phyloP scores from a whole-genome alignment of 53 echinoderm and acorn worm species.

The Arbacia lixula region DNA sequence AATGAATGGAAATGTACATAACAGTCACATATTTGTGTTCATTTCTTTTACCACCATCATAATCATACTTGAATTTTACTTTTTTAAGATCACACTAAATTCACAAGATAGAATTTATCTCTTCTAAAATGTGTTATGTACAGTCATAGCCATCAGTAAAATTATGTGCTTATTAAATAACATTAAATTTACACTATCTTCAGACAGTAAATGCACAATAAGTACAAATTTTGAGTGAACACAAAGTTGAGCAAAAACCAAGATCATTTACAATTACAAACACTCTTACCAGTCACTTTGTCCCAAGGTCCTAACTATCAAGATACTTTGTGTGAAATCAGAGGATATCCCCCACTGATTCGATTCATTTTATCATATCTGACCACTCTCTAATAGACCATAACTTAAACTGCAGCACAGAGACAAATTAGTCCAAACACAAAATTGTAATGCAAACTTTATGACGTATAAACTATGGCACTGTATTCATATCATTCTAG shows the following conservation, averaged over 20 bases:
- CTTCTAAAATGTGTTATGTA: slow-evolving; percentile 57
- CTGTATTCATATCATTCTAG: no score
- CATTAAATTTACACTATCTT: slow-evolving; percentile 34
- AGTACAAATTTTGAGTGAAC: slow-evolving; percentile 40
- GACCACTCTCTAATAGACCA: no score
- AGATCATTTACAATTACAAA: no score
- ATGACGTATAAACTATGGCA: no score
- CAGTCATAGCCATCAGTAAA: slow-evolving; percentile 18
- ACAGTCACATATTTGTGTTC: slow-evolving; percentile 33
- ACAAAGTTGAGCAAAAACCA: neutral
- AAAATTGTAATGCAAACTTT: no score
- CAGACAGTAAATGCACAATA: slow-evolving; percentile 31
- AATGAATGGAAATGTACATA: slow-evolving; percentile 53
- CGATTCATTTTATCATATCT: no score
- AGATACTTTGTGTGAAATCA: no score
- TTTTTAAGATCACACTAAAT: slow-evolving; percentile 14
- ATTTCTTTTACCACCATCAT: slow-evolving; percentile 11
- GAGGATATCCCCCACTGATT: no score
- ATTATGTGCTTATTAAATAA: slow-evolving; percentile 27
- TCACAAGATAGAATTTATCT: slow-evolving; percentile 42
- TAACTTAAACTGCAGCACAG: no score
- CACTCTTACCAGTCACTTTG: no score
- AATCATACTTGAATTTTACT: neutral
- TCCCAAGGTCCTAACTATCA: no score
- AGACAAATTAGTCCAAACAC: no score